Base-by-base conservation (phyloP, 2,797 vertebrate genomes). In the Eupleurogrammus muticus region DNA sequence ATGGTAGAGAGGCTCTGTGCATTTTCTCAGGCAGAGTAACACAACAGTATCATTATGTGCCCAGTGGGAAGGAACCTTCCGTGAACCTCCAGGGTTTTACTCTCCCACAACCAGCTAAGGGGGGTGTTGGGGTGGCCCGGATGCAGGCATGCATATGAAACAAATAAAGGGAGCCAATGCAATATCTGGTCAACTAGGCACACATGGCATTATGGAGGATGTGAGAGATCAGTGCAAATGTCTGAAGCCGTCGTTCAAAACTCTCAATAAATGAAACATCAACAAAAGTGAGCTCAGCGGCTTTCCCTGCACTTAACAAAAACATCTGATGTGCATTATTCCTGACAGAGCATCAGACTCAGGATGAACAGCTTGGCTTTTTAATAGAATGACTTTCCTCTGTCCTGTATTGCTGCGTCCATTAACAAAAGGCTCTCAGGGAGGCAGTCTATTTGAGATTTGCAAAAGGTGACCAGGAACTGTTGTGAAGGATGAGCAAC, bases 281-380 rank as follows among this genome's bases (percentile, higher is more conserved):
- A 94, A 93, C 91, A 93, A 87, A 87, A 61, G 77, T 79, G 85
- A 91, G 86, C 86, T 73, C 83, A 58, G 72, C 51, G 38, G 92
- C 92, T 94, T 93, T 91, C 67, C 75, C 79, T 80, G 81, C 76
- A 84, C 91, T 93, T 92, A 92, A 93, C 90, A 91, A 88, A 92
- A 92, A 90, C 93, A 94, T 94, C 90, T 94, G 93, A 93, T 73
- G 85, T 70, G 75, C 82, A 93, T 94, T 94, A 94, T 91, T 88
- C 63, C 84, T 84, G 86, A 89, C 74, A 90, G 82, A 79, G 84
- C 80, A 84, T 82, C 86, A 85, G 83, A 87, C 79, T 73, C 70
- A 76, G 89, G 88, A 90, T 90, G 86, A 89, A 87, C 81, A 70
- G 73, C 74, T 67, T 49, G 53, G 77, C 73, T 78, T 87, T 87